These are phyloP conservation scores for Chaenodraco wilsoni DNA, from an alignment of 2,797 vertebrate genomes.

Conservation along the genomic window DNA sequence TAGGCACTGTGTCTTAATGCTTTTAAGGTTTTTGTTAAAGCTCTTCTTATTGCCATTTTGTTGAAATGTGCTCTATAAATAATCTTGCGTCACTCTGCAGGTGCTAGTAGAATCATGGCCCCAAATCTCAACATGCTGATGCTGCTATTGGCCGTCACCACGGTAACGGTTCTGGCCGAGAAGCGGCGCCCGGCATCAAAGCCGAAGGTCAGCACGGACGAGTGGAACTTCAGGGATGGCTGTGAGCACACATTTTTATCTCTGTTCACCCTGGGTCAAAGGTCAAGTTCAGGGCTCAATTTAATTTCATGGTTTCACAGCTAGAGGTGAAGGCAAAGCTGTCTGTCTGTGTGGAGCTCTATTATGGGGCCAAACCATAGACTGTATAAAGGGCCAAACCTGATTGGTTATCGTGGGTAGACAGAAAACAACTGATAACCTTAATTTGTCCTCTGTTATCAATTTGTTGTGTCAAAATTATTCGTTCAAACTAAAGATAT, in stretches of 20 bases:
- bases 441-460: too few relatives aligned
- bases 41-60: too few relatives aligned
- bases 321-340: conserved; percentile 48
- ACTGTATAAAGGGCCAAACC: too few relatives aligned
- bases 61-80: too few relatives aligned
- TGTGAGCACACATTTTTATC: conserved; percentile 75
- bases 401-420: not conserved
- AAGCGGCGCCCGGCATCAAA: conserved; percentile 53
- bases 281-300: conserved; percentile 51
- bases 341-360: not conserved
- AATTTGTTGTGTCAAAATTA: too few relatives aligned
- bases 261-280: conserved; percentile 51
- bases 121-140: conserved; percentile 75
- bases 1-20: too few relatives aligned
- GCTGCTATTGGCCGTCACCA: conserved; percentile 67
- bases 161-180: conserved; percentile 73
- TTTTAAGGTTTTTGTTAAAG: too few relatives aligned
- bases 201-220: conserved; percentile 39
- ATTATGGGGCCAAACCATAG: too few relatives aligned
- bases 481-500: too few relatives aligned
- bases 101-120: conserved; percentile 69
- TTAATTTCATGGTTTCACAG: conserved; percentile 31
- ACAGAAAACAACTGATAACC: too few relatives aligned
- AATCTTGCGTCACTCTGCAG: conserved; percentile 28
- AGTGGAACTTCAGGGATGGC: conserved; percentile 86